Percentiles rank a stretch among this genome's conserved stretches.
These are phyloP conservation scores for Halcyon badia DNA, from an alignment of 2,797 vertebrate genomes.

Conservation along the genomic window DNA sequence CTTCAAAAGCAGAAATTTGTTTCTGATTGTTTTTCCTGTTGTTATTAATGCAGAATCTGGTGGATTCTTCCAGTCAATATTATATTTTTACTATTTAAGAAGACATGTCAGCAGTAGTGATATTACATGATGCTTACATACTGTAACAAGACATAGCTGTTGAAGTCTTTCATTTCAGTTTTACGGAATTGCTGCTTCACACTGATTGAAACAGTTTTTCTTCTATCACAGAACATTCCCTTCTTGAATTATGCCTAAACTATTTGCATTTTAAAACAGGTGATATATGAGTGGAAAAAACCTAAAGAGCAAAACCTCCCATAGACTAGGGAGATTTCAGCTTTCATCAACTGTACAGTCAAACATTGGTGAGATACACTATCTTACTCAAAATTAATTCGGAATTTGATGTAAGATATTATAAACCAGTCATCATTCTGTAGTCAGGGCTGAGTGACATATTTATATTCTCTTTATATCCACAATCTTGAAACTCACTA, in stretches of 20 bases:
- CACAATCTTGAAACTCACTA: background rate
- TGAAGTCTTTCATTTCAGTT: background rate
- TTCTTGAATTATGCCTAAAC: background rate
- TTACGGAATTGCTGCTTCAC: background rate
- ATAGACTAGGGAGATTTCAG: background rate
- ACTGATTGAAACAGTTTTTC: background rate
- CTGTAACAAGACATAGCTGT: background rate
- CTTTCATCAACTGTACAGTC: background rate
- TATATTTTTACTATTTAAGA: background rate
- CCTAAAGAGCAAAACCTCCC: conserved; percentile 6
- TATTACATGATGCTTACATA: background rate
- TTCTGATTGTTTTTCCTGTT: background rate
- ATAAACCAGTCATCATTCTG: background rate
- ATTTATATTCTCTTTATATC: background rate
- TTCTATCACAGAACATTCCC: background rate
- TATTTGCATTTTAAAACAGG: background rate
- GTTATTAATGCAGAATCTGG: background rate
- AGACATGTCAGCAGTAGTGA: background rate
- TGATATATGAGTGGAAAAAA: background rate
- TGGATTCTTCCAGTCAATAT: background rate
- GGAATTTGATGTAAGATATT: background rate
- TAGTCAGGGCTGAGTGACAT: background rate
- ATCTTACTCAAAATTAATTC: background rate
- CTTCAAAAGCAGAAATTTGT: background rate
- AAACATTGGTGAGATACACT: background rate